Base-by-base conservation (phyloP, 2,888 invertebrate species). In the Candidula unifasciata region DNA sequence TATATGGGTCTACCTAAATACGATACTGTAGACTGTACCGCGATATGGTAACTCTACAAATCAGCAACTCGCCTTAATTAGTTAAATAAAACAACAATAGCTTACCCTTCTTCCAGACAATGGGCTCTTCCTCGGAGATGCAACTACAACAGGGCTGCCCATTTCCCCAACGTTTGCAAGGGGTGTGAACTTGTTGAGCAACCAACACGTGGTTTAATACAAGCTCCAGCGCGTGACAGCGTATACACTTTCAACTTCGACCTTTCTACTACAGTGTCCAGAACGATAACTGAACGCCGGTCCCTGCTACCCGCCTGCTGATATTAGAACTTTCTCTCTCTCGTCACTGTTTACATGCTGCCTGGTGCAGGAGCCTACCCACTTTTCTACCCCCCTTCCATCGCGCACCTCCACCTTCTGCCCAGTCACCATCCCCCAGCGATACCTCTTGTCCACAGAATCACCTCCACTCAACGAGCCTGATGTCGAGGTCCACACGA, bases 71-170 rank as follows among this genome's bases (percentile, higher is more conserved):
- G 74, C 24, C 5, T 52, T n/a, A 33, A 64, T 30, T 35, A 69
- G 35, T 18, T 69, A 0, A 37, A 21, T 37, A 69, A 44, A 10
- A 44, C 3, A 73, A 73, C n/a, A 73, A 30, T 27, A 27, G 44
- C 83, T 84, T 71, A 84, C 83, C 83, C 83, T 79, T 77, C 80
- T 77, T 35, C 71, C 79, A 30, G 79, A 79, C 21, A 71, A 79
- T 79, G 83, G 83, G 52, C 80, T 84, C 35, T 84, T 84, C 83
- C 83, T 54, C 33, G 83, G 80, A 21, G 83, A 71, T 10, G 73
- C 79, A 24, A 30, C 52, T 10, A 84, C 80, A 60, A 77, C 83
- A n/a, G 83, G 83, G 66, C 83, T 84, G 30, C 83, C 83, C 83
- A 84, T 84, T 69, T 69, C 74, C n/a, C 35, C 54, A 30, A 57